Evolutionary conservation across 2,888 invertebrate species (phyloP).

Genomic region (Ormyrus nitidulus): DNA sequence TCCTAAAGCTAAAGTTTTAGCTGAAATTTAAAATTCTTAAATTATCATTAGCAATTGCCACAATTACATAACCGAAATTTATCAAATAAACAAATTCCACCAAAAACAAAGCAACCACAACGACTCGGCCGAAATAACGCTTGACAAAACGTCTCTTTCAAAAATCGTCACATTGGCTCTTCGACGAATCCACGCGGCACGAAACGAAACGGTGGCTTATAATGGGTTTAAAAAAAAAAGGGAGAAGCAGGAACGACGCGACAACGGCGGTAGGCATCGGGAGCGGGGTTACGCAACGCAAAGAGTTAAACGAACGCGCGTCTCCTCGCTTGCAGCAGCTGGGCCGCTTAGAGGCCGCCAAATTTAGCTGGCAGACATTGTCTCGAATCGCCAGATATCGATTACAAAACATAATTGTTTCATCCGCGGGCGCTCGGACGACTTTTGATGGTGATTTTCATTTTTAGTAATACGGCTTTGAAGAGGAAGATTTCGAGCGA

Average conservation of each 20-base stretch:
- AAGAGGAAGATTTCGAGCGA: too few species aligned
- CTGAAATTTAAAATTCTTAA: too few species aligned
- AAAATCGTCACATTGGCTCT: too few species aligned
- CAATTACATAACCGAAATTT: too few species aligned
- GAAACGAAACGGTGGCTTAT: background rate
- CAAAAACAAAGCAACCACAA: background rate
- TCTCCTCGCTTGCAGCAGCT: constrained; percentile 54
- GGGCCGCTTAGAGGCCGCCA: constrained; percentile 65
- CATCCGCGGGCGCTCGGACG: background rate
- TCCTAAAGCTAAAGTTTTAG: too few species aligned
- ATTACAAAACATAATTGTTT: constrained; percentile 67
- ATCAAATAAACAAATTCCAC: too few species aligned
- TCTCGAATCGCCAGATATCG: constrained; percentile 70
- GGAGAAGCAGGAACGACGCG: background rate
- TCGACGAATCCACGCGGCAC: too few species aligned
- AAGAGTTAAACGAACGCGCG: constrained; percentile 66
- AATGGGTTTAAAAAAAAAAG: background rate
- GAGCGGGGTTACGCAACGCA: constrained; percentile 67
- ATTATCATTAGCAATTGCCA: too few species aligned
- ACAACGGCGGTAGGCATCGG: background rate
- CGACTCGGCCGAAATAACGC: background rate
- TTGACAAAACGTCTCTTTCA: too few species aligned
- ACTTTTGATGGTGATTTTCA: too few species aligned
- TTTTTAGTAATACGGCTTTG: too few species aligned
- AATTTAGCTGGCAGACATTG: constrained; percentile 70